These are phyloP conservation scores for Meta bourneti DNA, from an alignment of 2,888 invertebrate genomes.

Conservation along the genomic window DNA sequence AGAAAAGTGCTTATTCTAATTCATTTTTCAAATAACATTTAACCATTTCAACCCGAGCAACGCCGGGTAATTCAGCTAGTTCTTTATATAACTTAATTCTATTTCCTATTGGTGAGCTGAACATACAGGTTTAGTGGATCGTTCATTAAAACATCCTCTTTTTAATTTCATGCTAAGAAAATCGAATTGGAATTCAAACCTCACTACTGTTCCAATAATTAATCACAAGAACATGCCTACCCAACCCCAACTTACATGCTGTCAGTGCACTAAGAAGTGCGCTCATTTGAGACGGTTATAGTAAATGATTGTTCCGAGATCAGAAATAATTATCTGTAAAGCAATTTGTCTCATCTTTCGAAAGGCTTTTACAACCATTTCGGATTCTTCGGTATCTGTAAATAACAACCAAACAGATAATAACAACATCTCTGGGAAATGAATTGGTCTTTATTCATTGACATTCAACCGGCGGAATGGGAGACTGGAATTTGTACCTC, in stretches of 20 bases:
- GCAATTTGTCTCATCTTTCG: constrained; percentile 12
- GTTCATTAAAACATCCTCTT: neutral
- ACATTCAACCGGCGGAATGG: neutral
- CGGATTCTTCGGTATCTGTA: neutral
- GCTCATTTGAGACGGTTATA: constrained; percentile 3
- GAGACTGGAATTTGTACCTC: neutral
- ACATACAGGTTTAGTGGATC: no score
- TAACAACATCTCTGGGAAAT: neutral
- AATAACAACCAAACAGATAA: neutral
- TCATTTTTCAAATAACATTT: no score
- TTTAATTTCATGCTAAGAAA: constrained; percentile 13
- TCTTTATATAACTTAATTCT: no score
- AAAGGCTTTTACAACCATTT: neutral
- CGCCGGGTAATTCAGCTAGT: no score
- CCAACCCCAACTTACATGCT: neutral
- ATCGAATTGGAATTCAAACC: neutral
- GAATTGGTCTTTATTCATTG: neutral
- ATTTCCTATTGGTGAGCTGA: no score
- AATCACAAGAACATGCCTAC: constrained; percentile 14
- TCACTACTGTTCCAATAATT: neutral
- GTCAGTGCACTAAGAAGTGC: neutral
- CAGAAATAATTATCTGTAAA: constrained; percentile 16
- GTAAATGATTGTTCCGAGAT: neutral
- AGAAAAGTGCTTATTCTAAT: no score
- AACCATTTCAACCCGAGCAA: no score